Evolutionary conservation across 2,113 vertebrate species (phyloP), one percentile per base, ranked within the genome.

Genomic region (Recurvirostra avosetta): DNA sequence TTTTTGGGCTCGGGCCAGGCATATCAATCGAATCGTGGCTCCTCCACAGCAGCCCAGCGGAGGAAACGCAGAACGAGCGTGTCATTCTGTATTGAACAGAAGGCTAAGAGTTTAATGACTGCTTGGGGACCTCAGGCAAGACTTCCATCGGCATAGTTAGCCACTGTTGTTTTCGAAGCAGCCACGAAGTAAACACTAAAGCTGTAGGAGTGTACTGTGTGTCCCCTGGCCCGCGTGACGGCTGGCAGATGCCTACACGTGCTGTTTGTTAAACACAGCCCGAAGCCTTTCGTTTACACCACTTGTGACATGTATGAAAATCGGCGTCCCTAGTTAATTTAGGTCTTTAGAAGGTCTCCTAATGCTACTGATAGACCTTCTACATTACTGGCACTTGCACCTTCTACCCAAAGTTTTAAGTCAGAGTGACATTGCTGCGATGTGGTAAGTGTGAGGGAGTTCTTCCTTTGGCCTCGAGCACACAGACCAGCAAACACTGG

Each of bases 81-180:
- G 72, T 90, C 95, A 88, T 86, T 61, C 79, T 65, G 45, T 43
- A 80, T 68, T 65, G 87, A 92, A 52, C 91, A 90, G 91, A 73
- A 91, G 78, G 93, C 86, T 86, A 74, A 96, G 90, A 65, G 87
- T 83, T 80, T 94, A 92, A 43, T 50, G 95, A 61, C 91, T 81
- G 65, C 26, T 49, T 8, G 5, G 85, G 45, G 49, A 92, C 79
- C 66, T 58, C 72, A 25, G 77, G 95, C 92, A 81, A 91, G 82
- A 32, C 81, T 88, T 87, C 82, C 81, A 93, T 91, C 88, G 66
- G 50, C 30, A 38, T 63, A 84, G 67, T 63, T 79, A 90, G 72
- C 78, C 65, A 84, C 88, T 75, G 47, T 18, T 83, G 86, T 88
- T 90, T 96, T 40, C 92, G 63, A 21, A 97, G 82, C 67, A 93